Evolutionary conservation across 2,113 vertebrate species (phyloP), one percentile per base, ranked within the genome.

Genomic region (Eretmodus cyanostictus): DNA sequence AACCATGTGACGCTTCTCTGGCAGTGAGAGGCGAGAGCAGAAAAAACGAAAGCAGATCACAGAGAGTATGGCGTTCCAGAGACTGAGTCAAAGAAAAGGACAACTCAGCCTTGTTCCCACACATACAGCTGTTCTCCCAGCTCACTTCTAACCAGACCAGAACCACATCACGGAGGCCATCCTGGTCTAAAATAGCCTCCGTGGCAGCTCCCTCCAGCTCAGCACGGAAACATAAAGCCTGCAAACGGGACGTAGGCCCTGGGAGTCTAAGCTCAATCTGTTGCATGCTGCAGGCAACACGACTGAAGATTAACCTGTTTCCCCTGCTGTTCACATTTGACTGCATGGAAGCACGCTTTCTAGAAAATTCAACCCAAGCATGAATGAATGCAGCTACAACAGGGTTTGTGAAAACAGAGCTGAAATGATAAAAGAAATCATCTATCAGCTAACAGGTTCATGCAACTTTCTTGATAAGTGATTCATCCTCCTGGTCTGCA

Each of bases 31-130:
- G 45, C 24, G 7, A 51, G 73, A 29, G 8, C 24, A 31, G 73
- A 78, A 78, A 38, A 80, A 87, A 76, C 27, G 36, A 80, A 73
- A 83, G 78, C 79, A 71, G 79, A 86, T 71, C 57, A 22, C 27
- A 71, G 81, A 31, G 78, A 79, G 80, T 3, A 12, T 73, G 31
- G 66, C 38, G 6, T 53, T 17, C 12, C 61, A 47, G 55, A 36
- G 68, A 8, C 34, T 47, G 54, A 68, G 80, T 83, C 54, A 27
- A 29, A 87, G 68, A 90, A 89, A 92, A 45, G 82, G 87, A 86
- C 82, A 89, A 82, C 53, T 88, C 86, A 88, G 85, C 85, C 88
- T 89, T 87, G 88, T 89, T 93, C 90, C 84, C 90, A 86, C 87
- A 88, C 86, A 54, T 84, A 84, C 68, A 84, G 84, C 54, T 79